Base-by-base conservation (phyloP, 2,797 vertebrate genomes). In the Pyrocephalus nanus region DNA sequence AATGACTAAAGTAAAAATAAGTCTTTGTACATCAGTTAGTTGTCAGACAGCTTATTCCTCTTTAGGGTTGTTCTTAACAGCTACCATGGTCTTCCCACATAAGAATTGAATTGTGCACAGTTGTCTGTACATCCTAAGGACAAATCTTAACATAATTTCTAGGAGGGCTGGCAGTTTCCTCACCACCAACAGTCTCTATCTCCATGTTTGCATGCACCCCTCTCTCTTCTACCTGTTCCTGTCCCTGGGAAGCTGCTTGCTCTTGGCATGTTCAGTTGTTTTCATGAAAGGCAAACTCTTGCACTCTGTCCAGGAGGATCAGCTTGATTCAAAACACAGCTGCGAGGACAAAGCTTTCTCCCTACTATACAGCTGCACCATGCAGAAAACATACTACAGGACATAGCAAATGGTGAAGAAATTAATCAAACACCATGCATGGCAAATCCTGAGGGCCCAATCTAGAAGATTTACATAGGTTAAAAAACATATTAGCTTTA, bases 331-430 rank as follows among this genome's bases (percentile, higher is more conserved):
- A 65, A 83, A 90, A 58, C 11, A 67, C 55, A 60, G 16, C 42
- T 86, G 25, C 22, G 38, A 71, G 30, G 45, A 42, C 27, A 86
- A 86, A 54, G 15, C 6, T 86, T 90, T 42, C 29, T 81, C 38
- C 40, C 23, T 36, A 16, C 12, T 67, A 11, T 76, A 48, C 50
- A 27, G 5, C 25, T 71, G 6, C 26, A 50, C 22, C 12, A 1
- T 57, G 15, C 16, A 53, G 57, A 74, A 90, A 51, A 50, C 34
- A 53, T 8, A 12, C 10, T 30, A 26, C 2, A 74, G n/a, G n/a
- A 55, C 45, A 25, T 2, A 67, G 25, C 5, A 90, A 70, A 42
- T 0, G 0, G 71, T 53, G 36, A 72, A 65, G 10, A 55, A 53
- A 67, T 71, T 60, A 86, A 86, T 5, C 17, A 65, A 86, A 72